Evolutionary conservation across 2,113 vertebrate species (phyloP).

Genomic region (Nyctibius bracteatus): DNA sequence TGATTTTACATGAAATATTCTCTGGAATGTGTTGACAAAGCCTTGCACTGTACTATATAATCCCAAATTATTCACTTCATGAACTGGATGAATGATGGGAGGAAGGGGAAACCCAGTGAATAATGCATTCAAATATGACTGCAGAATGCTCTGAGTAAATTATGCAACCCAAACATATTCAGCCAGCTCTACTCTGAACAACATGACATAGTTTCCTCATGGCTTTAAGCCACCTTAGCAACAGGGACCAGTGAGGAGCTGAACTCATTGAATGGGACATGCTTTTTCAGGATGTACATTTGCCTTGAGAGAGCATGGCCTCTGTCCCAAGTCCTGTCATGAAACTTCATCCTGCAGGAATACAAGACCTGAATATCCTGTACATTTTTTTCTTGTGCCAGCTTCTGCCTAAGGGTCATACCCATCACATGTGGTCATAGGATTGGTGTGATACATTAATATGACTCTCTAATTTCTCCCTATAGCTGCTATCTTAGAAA

Average conservation of each 20-base stretch:
- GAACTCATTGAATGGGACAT: background rate
- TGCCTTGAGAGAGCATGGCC: background rate
- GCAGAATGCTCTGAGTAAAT: conserved; percentile 1
- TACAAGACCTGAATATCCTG: background rate
- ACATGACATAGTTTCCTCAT: background rate
- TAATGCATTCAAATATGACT: background rate
- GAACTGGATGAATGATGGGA: background rate
- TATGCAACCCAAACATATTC: background rate
- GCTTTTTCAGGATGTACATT: background rate
- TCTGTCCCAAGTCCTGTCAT: background rate
- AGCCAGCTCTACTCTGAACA: background rate
- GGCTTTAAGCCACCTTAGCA: background rate
- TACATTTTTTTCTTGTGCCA: background rate
- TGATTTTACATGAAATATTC: background rate
- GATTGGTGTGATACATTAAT: background rate
- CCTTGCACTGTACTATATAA: background rate
- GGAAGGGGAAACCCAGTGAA: background rate
- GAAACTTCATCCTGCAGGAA: background rate
- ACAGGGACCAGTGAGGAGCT: background rate
- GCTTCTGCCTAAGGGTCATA: background rate
- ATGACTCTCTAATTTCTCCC: background rate
- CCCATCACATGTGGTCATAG: accelerated
- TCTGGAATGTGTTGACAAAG: background rate
- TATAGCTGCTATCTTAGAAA: background rate
- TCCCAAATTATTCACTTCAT: conserved; percentile 12